Percentiles rank a stretch among this genome's conserved stretches.
Evolutionary conservation across 2,113 vertebrate species (phyloP).

Genomic region (Pseudonaja textilis): DNA sequence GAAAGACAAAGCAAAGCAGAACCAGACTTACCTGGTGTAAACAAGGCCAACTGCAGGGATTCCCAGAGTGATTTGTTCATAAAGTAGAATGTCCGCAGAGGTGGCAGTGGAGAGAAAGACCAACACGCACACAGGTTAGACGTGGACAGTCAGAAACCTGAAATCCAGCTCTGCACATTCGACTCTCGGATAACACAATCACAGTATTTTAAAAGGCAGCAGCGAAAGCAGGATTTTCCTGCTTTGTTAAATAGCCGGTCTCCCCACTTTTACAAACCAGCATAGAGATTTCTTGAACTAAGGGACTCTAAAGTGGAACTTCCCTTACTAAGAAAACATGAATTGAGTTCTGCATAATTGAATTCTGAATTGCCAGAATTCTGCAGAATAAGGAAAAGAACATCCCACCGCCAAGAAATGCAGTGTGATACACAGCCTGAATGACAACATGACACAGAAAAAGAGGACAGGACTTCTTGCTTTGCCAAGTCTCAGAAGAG

Average conservation of each 20-base stretch:
- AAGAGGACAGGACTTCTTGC: not conserved
- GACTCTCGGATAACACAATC: not conserved
- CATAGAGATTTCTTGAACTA: too few relatives aligned
- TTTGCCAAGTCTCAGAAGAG: not conserved
- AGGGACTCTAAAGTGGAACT: not conserved
- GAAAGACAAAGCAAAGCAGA: slow-evolving; percentile 75
- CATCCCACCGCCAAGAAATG: not conserved
- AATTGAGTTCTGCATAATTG: not conserved
- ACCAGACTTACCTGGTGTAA: slow-evolving; percentile 90
- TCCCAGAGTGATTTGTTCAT: slow-evolving; percentile 59
- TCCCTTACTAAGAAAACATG: not conserved
- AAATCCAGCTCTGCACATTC: slow-evolving; percentile 39
- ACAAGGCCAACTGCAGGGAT: slow-evolving; percentile 89
- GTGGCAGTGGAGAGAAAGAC: slow-evolving; percentile 33
- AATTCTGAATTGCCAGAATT: not conserved
- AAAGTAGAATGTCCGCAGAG: slow-evolving; percentile 38
- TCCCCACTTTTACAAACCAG: not conserved
- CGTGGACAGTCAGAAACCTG: slow-evolving; percentile 26
- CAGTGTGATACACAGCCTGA: too few relatives aligned
- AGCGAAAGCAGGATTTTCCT: not conserved
- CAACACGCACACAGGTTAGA: not conserved
- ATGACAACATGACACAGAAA: not conserved
- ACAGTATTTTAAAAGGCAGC: slow-evolving; percentile 35
- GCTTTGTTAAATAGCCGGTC: not conserved
- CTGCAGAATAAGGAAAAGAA: not conserved